Conservation (phyloP, 1,140 invertebrate species). For the Copidosoma floridanum region DNA sequence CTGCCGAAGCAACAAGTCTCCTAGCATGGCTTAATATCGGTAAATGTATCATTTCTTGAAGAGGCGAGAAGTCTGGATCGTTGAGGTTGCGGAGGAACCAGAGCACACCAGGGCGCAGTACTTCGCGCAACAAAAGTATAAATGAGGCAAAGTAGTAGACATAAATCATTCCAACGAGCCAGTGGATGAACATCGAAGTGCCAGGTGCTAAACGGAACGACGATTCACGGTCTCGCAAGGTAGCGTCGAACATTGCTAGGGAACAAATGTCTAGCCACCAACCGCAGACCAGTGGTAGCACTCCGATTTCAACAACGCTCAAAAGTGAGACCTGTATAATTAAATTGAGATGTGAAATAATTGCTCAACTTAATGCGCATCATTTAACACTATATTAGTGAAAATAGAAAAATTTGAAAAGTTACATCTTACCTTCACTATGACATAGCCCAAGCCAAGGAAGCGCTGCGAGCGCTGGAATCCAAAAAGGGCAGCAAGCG, state of each 20-base stretch:
- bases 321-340: constrained; percentile 79
- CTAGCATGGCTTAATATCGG: constrained; percentile 88
- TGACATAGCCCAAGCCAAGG: constrained; percentile 92
- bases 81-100: constrained; percentile 98
- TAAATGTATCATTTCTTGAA: constrained; percentile 98
- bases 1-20: constrained; percentile 85
- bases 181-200: constrained; percentile 97
- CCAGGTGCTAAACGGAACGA: constrained; percentile 88
- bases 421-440: constrained; percentile 77
- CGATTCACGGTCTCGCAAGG: constrained; percentile 80
- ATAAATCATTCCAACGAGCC: constrained; percentile 99
- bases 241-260: constrained; percentile 90
- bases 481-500: constrained; percentile 70
- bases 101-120: constrained; percentile 90
- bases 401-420: neutral
- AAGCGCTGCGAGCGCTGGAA: constrained; percentile 80
- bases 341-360: no score
- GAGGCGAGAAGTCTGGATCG: constrained; percentile 98
- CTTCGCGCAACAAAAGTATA: constrained; percentile 88
- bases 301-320: constrained; percentile 92
- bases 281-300: constrained; percentile 94
- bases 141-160: constrained; percentile 99
- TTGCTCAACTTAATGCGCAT: no score
- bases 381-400: no score
- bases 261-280: constrained; percentile 99